Conservation (phyloP, 2,888 invertebrate species). For the Escarpia spicata region DNA sequence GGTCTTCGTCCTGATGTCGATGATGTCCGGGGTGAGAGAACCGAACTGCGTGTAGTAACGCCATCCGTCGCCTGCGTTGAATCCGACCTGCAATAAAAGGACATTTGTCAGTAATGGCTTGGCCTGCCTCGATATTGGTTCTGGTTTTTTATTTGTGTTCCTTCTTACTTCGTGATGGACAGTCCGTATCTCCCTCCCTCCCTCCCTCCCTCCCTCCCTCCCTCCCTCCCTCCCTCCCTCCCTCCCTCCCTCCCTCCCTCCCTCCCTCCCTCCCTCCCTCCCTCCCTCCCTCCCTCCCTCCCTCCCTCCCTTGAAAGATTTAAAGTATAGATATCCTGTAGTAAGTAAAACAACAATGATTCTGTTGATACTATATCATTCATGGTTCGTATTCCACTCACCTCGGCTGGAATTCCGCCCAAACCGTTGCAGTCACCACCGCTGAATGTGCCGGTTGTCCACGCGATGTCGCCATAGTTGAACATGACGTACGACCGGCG, state of each 20-base stretch:
- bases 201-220: no score
- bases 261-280: no score
- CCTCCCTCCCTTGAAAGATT: no score
- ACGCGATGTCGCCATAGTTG: background rate
- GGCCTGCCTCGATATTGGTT: background rate
- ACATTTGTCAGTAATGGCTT: background rate
- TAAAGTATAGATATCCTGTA: no score
- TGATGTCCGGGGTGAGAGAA: background rate
- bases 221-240: no score
- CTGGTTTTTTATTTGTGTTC: background rate
- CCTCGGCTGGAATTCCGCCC: background rate
- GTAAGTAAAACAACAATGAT: no score
- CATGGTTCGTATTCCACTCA: background rate
- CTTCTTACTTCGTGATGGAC: background rate
- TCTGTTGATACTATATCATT: no score
- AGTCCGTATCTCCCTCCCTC: no score
- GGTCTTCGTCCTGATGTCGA: conserved; percentile 1
- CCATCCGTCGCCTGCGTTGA: conserved; percentile 13
- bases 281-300: no score
- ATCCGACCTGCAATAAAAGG: background rate
- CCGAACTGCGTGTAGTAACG: background rate
- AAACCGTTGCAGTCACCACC: background rate
- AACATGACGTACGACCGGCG: background rate
- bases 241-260: no score
- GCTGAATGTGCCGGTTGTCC: background rate